phyloP scores from a whole-genome alignment of 2,797 vertebrate genomes.

The Rhynchotus rufescens region DNA sequence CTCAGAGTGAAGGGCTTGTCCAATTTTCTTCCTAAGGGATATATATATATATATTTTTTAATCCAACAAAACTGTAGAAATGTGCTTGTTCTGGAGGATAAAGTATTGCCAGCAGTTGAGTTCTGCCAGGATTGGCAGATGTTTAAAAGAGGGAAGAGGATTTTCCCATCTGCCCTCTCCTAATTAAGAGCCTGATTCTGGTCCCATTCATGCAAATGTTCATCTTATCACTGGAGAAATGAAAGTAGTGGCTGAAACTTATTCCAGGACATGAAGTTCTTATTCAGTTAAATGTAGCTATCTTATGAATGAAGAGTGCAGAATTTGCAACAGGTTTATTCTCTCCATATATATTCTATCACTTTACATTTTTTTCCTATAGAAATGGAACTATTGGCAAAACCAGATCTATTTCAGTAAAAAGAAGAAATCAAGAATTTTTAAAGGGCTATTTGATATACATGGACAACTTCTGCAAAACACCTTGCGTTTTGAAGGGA shows the following conservation, averaged over 20 bases:
- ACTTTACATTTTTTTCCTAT: background rate
- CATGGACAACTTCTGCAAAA: background rate
- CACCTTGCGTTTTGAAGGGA: background rate
- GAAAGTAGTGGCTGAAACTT: background rate
- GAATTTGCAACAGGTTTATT: background rate
- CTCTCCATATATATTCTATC: background rate
- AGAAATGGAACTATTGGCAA: background rate
- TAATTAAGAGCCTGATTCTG: background rate
- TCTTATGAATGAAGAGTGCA: background rate
- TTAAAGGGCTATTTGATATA: background rate
- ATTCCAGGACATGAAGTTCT: background rate
- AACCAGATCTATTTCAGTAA: background rate
- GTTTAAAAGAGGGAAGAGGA: background rate
- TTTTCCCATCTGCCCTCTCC: slow-evolving; percentile 22
- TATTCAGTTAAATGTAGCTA: background rate
- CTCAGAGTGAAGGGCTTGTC: background rate
- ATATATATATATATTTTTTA: background rate
- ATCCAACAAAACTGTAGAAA: slow-evolving; percentile 6
- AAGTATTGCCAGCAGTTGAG: slow-evolving; percentile 10
- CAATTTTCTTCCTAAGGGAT: background rate
- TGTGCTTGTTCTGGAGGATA: background rate
- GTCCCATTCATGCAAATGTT: background rate
- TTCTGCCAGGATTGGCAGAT: background rate
- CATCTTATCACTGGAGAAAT: background rate
- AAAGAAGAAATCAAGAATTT: background rate